Conservation (phyloP, 2,888 invertebrate genomes). For the Busseola fusca region DNA sequence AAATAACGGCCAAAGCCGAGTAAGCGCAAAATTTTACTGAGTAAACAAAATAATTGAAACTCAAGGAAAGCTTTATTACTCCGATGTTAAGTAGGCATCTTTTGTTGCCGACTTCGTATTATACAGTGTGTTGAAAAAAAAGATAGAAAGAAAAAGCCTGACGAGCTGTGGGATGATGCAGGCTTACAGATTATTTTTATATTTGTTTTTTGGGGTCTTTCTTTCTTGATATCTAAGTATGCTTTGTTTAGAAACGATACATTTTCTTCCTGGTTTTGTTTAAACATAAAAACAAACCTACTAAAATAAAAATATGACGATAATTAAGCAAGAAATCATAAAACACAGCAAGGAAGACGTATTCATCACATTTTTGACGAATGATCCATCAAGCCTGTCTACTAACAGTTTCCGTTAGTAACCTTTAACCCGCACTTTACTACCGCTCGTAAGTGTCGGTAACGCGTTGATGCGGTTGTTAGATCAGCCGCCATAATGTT, state of each 20-base stretch:
- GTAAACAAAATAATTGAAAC: neutral
- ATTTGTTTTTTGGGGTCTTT: neutral
- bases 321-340: slow-evolving; percentile 5
- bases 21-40: neutral
- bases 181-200: no score
- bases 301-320: neutral
- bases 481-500: slow-evolving; percentile 3
- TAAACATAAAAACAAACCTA: neutral
- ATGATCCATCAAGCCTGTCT: slow-evolving; percentile 25
- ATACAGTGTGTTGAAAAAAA: neutral
- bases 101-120: neutral
- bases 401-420: slow-evolving; percentile 3
- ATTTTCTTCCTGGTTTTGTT: neutral
- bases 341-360: slow-evolving; percentile 1
- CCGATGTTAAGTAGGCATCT: no score
- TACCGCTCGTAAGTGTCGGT: slow-evolving; percentile 15
- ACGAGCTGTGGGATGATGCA: neutral
- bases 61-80: neutral
- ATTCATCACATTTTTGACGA: slow-evolving; percentile 9
- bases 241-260: neutral
- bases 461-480: neutral
- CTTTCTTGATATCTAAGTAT: no score
- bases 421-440: slow-evolving; percentile 31
- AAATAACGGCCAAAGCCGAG: neutral
- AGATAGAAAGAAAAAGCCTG: neutral